Conservation (phyloP, 2,797 vertebrate species). For the Etheostoma nigrum region DNA sequence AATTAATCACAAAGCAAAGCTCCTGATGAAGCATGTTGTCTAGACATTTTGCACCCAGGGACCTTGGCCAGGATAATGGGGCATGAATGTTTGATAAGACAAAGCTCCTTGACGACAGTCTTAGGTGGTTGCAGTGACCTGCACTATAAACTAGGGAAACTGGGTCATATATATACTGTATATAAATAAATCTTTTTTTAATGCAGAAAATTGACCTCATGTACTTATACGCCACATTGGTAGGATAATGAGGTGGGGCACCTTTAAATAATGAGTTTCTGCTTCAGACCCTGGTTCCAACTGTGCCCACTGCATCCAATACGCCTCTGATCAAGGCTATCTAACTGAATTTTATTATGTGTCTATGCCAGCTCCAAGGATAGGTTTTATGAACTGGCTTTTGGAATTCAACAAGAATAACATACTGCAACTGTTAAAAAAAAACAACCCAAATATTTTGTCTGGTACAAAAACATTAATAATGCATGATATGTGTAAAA, state of each 20-base stretch:
- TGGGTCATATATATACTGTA: background rate
- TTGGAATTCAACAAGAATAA: conserved; percentile 24
- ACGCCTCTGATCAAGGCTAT: conserved; percentile 6
- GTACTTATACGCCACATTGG: background rate
- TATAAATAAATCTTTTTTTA: background rate
- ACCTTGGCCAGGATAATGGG: conserved; percentile 49
- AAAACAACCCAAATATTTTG: conserved; percentile 36
- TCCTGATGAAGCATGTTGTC: conserved; percentile 47
- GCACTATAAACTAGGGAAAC: conserved; percentile 28
- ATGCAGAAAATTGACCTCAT: background rate
- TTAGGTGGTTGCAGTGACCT: conserved; percentile 17
- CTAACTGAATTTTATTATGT: conserved; percentile 4
- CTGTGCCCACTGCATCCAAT: conserved; percentile 2
- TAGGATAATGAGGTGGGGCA: background rate
- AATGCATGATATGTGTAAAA: conserved; percentile 59
- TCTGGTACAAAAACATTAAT: conserved; percentile 41
- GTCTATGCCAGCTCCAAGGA: conserved; percentile 3
- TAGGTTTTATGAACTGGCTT: conserved; percentile 1
- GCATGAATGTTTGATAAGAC: conserved; percentile 71
- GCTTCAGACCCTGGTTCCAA: background rate
- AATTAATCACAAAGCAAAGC: conserved; percentile 45
- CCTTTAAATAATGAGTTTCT: conserved; percentile 9
- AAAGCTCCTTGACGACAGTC: conserved; percentile 14
- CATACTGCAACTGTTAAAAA: conserved; percentile 45
- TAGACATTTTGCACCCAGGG: conserved; percentile 44